Evolutionary conservation across 2,113 vertebrate species (phyloP), one percentile per base, ranked within the genome.

Genomic region (Tyto alba): DNA sequence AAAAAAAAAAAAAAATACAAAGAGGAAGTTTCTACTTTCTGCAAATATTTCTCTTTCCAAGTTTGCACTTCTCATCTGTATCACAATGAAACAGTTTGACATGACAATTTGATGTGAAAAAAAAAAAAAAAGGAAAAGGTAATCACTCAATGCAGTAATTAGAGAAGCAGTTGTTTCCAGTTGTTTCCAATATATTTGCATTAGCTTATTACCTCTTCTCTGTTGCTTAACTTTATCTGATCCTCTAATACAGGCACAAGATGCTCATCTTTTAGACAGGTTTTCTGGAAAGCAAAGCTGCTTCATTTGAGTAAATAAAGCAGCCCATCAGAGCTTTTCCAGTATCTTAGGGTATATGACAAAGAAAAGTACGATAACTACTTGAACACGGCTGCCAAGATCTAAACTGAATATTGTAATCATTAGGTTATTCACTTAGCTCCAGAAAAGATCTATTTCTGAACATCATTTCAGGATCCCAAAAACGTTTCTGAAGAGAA

Each of bases 261-360:
- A 78, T 55, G n/a, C 48, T 45, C 11, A 4, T 43, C 43, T 68
- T 77, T 34, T 9, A 41, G 73, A 36, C 23, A 79, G 30, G 23
- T 18, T 25, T 76, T 26, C 38, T 34, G 21, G 68, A 72, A 59
- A 15, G 32, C 40, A 85, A 79, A 73, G 23, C 45, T 48, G 27
- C 30, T 94, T 53, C 52, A 27, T 81, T 89, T 89, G 40, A 66
- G 71, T 80, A 90, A 85, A 77, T 38, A 27, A 76, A 80, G 41
- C 5, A 89, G 41, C 59, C 57, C 72, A n/a, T 36, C 50, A 45
- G 41, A 77, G 80, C 32, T 81, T 67, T 53, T 40, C 76, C 38
- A 8, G 59, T 27, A 26, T 48, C 50, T 56, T 41, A 22, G 34
- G 29, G 52, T 29, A 16, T 9, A 34, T 13, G 47, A 57, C 53